These are phyloP conservation scores for Oceanites oceanicus DNA, from an alignment of 2,113 vertebrate species.

Conservation along the genomic window DNA sequence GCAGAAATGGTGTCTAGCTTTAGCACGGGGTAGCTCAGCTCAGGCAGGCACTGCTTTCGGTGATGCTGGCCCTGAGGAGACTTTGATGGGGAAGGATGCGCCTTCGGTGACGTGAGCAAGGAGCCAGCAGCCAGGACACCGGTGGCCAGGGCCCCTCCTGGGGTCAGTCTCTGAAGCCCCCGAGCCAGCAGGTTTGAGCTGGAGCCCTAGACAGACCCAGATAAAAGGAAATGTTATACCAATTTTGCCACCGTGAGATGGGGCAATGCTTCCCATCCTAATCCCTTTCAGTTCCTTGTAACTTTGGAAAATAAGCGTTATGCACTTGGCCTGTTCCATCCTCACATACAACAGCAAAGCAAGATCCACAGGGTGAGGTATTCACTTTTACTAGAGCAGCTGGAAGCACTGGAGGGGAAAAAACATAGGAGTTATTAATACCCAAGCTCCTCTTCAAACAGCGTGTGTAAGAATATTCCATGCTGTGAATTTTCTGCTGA, in stretches of 20 bases:
- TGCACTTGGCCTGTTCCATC: background rate
- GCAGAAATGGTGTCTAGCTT: background rate
- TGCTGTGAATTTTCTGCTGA: background rate
- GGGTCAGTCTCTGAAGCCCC: background rate
- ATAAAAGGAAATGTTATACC: background rate
- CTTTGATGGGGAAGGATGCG: accelerated
- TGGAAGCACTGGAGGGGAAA: background rate
- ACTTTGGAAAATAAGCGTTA: background rate
- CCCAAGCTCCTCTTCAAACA: background rate
- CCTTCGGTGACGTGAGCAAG: accelerated
- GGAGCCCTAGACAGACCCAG: background rate
- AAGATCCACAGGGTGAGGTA: background rate
- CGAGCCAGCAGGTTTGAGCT: background rate
- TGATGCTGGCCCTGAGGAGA: background rate
- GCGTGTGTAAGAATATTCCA: background rate
- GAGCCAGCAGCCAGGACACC: background rate
- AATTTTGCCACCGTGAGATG: background rate
- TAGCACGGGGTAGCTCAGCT: background rate
- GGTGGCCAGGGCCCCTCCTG: background rate
- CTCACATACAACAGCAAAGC: background rate
- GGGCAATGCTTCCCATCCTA: background rate
- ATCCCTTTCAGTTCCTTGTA: background rate
- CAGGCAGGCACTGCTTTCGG: background rate
- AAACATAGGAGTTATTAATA: background rate
- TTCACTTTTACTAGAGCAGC: background rate